phyloP scores from a whole-genome alignment of 2,888 invertebrate genomes.

The Hermaeophaga mercurialis region DNA sequence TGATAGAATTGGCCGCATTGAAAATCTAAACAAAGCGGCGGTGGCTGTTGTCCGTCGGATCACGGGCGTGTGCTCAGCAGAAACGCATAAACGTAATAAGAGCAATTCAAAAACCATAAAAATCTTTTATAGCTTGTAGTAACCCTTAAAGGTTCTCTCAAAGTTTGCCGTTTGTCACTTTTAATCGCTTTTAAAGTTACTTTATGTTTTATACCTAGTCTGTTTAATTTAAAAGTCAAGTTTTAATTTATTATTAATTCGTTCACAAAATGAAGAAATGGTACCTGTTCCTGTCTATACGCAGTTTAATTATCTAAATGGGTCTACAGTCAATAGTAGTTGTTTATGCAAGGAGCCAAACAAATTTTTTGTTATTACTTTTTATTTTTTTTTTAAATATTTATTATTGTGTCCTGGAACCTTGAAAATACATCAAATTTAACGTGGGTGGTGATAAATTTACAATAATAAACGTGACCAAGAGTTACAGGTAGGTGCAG shows the following conservation, averaged over 20 bases:
- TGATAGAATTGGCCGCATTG: slow-evolving; percentile 3
- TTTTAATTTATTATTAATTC: slow-evolving; percentile 8
- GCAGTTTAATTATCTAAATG: too few species aligned
- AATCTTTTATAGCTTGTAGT: slow-evolving; percentile 38
- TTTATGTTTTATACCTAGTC: slow-evolving; percentile 15
- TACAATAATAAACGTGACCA: too few species aligned
- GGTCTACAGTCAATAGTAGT: too few species aligned
- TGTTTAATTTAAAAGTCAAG: background rate
- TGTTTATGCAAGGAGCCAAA: too few species aligned
- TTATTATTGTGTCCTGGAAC: too few species aligned
- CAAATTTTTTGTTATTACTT: too few species aligned
- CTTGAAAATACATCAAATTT: too few species aligned
- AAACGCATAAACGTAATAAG: slow-evolving; percentile 20
- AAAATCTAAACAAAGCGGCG: slow-evolving; percentile 4
- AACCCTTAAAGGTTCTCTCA: slow-evolving; percentile 25
- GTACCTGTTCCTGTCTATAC: too few species aligned
- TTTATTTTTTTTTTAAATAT: too few species aligned
- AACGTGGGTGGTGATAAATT: too few species aligned
- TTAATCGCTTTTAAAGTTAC: slow-evolving; percentile 15
- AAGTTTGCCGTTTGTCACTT: slow-evolving; percentile 17
- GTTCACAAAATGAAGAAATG: too few species aligned
- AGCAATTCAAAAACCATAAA: slow-evolving; percentile 36
- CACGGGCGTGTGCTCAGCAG: background rate
- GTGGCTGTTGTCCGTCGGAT: slow-evolving; percentile 16
- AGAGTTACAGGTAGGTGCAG: too few species aligned